Evolutionary conservation across 2,797 vertebrate species (phyloP).

Genomic region (Novumbra hubbsi): DNA sequence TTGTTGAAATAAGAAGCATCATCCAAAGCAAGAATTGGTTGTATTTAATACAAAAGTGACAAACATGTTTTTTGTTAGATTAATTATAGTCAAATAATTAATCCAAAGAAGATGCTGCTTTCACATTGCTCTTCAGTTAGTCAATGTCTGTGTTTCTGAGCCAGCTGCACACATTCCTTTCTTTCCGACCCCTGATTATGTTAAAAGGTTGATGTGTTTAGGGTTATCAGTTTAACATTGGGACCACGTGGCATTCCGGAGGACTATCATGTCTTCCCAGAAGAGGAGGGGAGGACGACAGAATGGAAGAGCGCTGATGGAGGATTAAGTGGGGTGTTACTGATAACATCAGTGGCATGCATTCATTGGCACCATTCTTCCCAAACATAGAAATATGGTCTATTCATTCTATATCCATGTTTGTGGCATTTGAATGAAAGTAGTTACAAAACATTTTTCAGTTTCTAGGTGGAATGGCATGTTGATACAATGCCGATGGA

Average conservation of each 20-base stretch:
- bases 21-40: too few relatives aligned
- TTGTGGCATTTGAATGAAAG: too few relatives aligned
- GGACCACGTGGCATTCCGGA: slow-evolving; percentile 21
- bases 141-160: slow-evolving; percentile 3
- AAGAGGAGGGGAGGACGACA: slow-evolving; percentile 20
- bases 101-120: too few relatives aligned
- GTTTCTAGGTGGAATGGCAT: too few relatives aligned
- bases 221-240: slow-evolving; percentile 52
- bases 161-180: slow-evolving; percentile 10
- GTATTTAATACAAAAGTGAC: too few relatives aligned
- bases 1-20: too few relatives aligned
- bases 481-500: too few relatives aligned
- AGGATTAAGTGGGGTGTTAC: not conserved
- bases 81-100: too few relatives aligned
- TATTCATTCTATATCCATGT: not conserved
- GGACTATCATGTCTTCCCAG: slow-evolving; percentile 1
- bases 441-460: too few relatives aligned
- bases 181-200: slow-evolving; percentile 41
- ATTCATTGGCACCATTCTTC: not conserved
- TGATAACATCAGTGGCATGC: not conserved
- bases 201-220: slow-evolving; percentile 59
- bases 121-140: too few relatives aligned
- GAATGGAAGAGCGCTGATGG: not conserved
- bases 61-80: too few relatives aligned
- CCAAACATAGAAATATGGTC: too few relatives aligned